Percentiles rank a stretch among this genome's conserved stretches.
These are phyloP conservation scores for Acanthurus leucopareius DNA, from an alignment of 2,797 vertebrate species.

Conservation along the genomic window DNA sequence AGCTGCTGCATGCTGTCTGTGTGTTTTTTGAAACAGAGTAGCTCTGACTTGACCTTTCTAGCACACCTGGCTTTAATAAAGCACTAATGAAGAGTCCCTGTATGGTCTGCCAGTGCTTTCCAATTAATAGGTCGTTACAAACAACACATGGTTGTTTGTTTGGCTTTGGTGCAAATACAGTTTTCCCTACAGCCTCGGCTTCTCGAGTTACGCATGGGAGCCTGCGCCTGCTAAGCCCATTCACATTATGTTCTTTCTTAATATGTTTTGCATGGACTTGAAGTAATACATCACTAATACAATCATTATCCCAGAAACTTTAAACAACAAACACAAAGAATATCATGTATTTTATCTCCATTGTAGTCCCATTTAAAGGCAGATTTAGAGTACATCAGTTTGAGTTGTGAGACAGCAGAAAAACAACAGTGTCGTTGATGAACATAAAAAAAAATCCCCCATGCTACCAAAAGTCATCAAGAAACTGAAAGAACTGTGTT, in stretches of 20 bases:
- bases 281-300: background rate
- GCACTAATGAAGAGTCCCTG: conserved; percentile 25
- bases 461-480: background rate
- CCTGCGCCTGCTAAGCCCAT: background rate
- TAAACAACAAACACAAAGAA: background rate
- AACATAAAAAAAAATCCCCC: too few relatives aligned
- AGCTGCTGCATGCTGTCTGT: background rate
- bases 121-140: conserved; percentile 27
- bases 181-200: background rate
- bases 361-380: background rate
- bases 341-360: background rate
- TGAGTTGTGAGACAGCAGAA: too few relatives aligned
- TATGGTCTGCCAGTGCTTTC: conserved; percentile 1
- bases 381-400: background rate
- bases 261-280: background rate
- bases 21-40: background rate
- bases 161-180: background rate
- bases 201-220: background rate
- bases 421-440: too few relatives aligned
- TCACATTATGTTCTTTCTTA: too few relatives aligned
- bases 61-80: conserved; percentile 29
- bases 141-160: conserved; percentile 21
- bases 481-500: background rate
- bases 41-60: conserved; percentile 35
- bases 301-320: background rate